Conservation (phyloP, 2,797 vertebrate genomes). For the Sebastes elongatus region DNA sequence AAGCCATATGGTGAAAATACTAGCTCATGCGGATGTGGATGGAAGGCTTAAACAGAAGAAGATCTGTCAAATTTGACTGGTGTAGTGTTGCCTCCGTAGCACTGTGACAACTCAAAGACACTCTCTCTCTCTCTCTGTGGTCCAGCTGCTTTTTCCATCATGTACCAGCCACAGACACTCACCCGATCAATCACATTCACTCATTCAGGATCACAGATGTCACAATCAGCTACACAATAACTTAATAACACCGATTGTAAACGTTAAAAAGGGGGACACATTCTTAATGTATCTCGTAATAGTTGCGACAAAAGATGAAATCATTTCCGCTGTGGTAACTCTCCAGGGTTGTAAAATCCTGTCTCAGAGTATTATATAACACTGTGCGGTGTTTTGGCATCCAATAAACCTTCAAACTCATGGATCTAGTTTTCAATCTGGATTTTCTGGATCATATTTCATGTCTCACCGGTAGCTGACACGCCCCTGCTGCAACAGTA, state of each 20-base stretch:
- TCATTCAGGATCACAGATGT: background rate
- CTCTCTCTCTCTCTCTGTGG: slow-evolving; percentile 19
- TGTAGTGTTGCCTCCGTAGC: background rate
- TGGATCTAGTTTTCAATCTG: background rate
- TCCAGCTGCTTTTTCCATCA: slow-evolving; percentile 48
- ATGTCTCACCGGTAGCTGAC: background rate
- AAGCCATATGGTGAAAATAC: background rate
- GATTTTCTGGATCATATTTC: slow-evolving; percentile 14
- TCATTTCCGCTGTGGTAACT: background rate
- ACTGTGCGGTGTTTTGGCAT: background rate
- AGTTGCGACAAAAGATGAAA: background rate
- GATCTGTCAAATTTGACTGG: background rate
- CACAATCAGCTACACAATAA: background rate
- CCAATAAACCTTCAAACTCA: background rate
- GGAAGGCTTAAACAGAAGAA: background rate
- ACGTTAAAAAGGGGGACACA: background rate
- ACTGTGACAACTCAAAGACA: slow-evolving; percentile 20
- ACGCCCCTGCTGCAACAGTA: background rate
- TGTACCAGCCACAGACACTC: background rate
- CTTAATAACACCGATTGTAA: background rate
- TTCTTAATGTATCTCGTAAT: background rate
- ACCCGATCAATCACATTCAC: slow-evolving; percentile 26
- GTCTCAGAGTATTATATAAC: background rate
- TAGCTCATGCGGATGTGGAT: background rate
- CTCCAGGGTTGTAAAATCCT: background rate